Conservation (phyloP, 2,113 vertebrate genomes). For the Trachemys scripta region DNA sequence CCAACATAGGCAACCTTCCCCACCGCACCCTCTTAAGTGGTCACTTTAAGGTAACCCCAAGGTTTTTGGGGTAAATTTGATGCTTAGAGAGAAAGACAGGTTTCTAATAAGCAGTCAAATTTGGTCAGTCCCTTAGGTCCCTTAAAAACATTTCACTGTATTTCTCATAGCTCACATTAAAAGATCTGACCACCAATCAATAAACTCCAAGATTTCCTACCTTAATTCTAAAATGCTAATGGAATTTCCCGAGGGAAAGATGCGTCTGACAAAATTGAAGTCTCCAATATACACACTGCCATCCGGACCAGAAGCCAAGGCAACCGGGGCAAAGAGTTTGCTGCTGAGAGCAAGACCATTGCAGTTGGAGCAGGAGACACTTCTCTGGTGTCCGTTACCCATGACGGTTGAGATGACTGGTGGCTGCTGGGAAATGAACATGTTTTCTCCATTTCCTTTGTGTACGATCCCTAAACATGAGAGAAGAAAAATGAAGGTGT, state of each 20-base stretch:
- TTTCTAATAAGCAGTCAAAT: not conserved
- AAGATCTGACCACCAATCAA: not conserved
- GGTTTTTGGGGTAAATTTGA: not conserved
- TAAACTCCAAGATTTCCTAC: slow-evolving; percentile 75
- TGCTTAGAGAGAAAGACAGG: not conserved
- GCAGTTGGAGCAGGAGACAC: slow-evolving; percentile 90
- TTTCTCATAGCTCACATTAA: not conserved
- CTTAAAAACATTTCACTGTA: fast-evolving
- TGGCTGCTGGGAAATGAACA: slow-evolving; percentile 97
- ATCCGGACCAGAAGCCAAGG: slow-evolving; percentile 92
- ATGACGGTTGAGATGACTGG: slow-evolving; percentile 93
- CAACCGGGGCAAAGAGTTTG: slow-evolving; percentile 96
- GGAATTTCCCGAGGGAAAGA: slow-evolving; percentile 92
- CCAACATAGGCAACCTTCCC: not conserved
- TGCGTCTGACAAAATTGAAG: slow-evolving; percentile 95
- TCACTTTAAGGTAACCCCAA: not conserved
- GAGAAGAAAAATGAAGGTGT: not conserved
- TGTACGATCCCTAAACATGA: slow-evolving; percentile 90
- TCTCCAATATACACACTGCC: slow-evolving; percentile 95
- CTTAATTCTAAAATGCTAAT: slow-evolving; percentile 94
- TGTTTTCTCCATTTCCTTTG: slow-evolving; percentile 97
- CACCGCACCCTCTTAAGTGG: not conserved
- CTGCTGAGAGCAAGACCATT: slow-evolving; percentile 89
- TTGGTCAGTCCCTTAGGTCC: not conserved
- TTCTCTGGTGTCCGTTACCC: slow-evolving; percentile 95